Base-by-base conservation (phyloP, 2,113 vertebrate genomes). In the Corydoras sp. region DNA sequence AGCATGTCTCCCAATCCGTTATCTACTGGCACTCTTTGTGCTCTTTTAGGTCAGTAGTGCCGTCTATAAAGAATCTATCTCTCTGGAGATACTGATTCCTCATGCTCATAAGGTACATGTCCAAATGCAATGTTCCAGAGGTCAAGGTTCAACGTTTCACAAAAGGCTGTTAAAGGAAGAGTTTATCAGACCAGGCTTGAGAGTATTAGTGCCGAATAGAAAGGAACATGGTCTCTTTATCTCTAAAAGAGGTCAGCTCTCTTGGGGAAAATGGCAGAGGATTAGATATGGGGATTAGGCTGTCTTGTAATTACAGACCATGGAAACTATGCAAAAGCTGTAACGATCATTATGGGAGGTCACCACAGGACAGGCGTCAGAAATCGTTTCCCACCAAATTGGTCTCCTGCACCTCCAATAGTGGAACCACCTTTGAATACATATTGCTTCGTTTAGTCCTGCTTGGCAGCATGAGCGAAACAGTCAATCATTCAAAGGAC, bases 211-310 rank as follows among this genome's bases (percentile, higher is more conserved):
- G 50, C 56, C 43, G 48, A 73, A 76, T 65, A 70, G 76, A 80
- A 88, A 68, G n/a, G 67, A 84, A 84, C 81, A 82, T 71, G 70
- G 62, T 73, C 78, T 71, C 73, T 82, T 88, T 85, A 88, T 89
- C 86, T 86, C 12, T 29, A 73, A 83, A 81, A 68, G 82, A 87
- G 86, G 86, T 89, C 85, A 86, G 65, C 69, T 80, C 79, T 79
- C 68, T 59, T 70, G 76, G 77, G 78, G 80, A 82, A 85, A 83
- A 80, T 78, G 83, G 18, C 18, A 24, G 18, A 24, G 18, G 18
- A 24, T 24, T 24, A 24, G 18, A 72, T 78, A 79, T 77, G 80
- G 81, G 85, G 88, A 89, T 88, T 89, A 86, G 81, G 71, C 64
- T 62, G 71, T 77, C 82, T 84, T 68, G 75, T 87, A 87, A 88